Conservation (phyloP, 1,140 invertebrate genomes). For the Rhynchophorus ferrugineus region DNA sequence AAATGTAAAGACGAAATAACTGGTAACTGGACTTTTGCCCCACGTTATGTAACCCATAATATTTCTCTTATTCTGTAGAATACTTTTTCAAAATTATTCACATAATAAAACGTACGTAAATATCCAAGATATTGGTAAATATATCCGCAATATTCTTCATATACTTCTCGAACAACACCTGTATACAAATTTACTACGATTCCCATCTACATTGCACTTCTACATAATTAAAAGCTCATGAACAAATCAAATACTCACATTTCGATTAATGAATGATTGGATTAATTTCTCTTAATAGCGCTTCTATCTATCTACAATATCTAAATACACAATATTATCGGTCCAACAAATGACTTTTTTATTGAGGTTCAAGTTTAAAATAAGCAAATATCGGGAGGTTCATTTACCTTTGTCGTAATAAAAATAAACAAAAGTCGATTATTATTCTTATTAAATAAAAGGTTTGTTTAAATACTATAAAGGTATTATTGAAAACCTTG, state of each 20-base stretch:
- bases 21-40: too few species aligned
- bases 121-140: too few species aligned
- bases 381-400: conserved; percentile 5
- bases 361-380: conserved; percentile 3
- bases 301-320: conserved; percentile 1
- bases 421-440: conserved; percentile 3
- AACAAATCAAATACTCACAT: not conserved
- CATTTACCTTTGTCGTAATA: conserved; percentile 3
- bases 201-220: too few species aligned
- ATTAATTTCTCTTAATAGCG: not conserved
- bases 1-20: too few species aligned
- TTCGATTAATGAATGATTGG: not conserved
- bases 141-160: too few species aligned
- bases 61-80: too few species aligned
- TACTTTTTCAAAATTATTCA: too few species aligned
- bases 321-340: conserved; percentile 4
- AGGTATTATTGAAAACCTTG: conserved; percentile 4
- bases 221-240: too few species aligned
- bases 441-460: not conserved
- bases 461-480: conserved; percentile 5
- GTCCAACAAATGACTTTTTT: not conserved
- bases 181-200: too few species aligned
- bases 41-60: too few species aligned
- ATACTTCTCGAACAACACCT: too few species aligned
- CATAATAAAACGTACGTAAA: too few species aligned